Evolutionary conservation across 2,113 vertebrate genomes (phyloP).

Genomic region (Ptilorrhoa leucosticta): DNA sequence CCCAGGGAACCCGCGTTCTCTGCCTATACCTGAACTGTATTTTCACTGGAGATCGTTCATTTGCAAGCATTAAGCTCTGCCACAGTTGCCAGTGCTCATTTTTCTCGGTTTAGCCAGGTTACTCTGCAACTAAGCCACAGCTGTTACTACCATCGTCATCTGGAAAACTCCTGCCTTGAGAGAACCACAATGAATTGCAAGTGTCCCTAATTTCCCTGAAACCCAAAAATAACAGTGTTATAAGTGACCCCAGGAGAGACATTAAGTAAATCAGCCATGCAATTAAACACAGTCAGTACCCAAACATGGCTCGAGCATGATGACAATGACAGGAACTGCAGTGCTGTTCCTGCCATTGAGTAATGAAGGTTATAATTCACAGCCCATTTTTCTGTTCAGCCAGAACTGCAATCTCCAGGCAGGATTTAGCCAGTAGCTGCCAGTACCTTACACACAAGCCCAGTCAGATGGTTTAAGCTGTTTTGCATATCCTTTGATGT

Average conservation of each 20-base stretch:
- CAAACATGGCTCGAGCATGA: background rate
- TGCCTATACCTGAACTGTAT: background rate
- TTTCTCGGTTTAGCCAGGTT: background rate
- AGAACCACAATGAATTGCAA: background rate
- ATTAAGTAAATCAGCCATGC: background rate
- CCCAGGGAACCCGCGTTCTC: background rate
- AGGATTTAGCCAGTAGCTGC: background rate
- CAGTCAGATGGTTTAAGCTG: background rate
- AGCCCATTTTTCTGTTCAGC: background rate
- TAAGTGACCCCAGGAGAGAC: slow-evolving; percentile 13
- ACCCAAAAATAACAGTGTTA: slow-evolving; percentile 33
- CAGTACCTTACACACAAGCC: background rate
- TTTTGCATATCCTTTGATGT: fast-evolving
- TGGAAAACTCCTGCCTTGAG: background rate
- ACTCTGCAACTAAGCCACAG: background rate
- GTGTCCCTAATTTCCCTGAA: slow-evolving; percentile 17
- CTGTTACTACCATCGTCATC: background rate
- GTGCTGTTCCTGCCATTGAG: background rate
- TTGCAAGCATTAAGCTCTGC: background rate
- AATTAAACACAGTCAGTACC: slow-evolving; percentile 1
- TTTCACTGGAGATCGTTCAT: background rate
- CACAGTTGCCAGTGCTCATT: background rate
- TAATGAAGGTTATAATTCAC: background rate
- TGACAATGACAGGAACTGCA: slow-evolving; percentile 44
- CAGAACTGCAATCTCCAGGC: background rate